Evolutionary conservation across 1,140 invertebrate species (phyloP).

Genomic region (Tetranychus urticae): DNA sequence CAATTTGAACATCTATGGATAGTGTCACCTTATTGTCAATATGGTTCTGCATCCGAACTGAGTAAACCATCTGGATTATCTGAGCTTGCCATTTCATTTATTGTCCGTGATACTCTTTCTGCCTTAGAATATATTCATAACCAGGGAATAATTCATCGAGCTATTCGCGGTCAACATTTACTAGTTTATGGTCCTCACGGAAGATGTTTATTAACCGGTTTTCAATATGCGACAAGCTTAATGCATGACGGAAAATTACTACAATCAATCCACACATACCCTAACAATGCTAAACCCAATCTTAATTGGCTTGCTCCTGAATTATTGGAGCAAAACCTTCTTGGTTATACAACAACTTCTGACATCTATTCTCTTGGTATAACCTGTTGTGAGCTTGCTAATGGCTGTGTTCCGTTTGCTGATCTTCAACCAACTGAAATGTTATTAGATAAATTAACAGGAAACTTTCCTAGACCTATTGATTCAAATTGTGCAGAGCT

Average conservation of each 20-base stretch:
- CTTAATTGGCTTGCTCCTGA: constrained; percentile 74
- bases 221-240: constrained; percentile 46
- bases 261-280: constrained; percentile 42
- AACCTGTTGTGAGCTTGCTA: constrained; percentile 61
- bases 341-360: constrained; percentile 62
- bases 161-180: constrained; percentile 31
- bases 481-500: constrained; percentile 41
- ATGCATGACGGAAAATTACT: constrained; percentile 41
- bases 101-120: constrained; percentile 46
- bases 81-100: constrained; percentile 49
- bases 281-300: constrained; percentile 36
- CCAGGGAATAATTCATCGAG: constrained; percentile 58
- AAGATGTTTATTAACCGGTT: constrained; percentile 40
- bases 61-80: constrained; percentile 37
- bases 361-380: constrained; percentile 77
- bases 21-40: constrained; percentile 30
- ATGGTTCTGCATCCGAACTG: constrained; percentile 5
- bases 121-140: constrained; percentile 61
- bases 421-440: constrained; percentile 58
- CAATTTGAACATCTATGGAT: constrained; percentile 41
- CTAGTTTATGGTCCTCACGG: constrained; percentile 40
- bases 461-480: constrained; percentile 43
- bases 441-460: constrained; percentile 64
- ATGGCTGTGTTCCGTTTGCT: constrained; percentile 60
- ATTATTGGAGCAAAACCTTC: constrained; percentile 64